Percentiles rank a stretch among this genome's conserved stretches.
phyloP scores from a whole-genome alignment of 1,140 invertebrate species.

The Aradophagus sp. region DNA sequence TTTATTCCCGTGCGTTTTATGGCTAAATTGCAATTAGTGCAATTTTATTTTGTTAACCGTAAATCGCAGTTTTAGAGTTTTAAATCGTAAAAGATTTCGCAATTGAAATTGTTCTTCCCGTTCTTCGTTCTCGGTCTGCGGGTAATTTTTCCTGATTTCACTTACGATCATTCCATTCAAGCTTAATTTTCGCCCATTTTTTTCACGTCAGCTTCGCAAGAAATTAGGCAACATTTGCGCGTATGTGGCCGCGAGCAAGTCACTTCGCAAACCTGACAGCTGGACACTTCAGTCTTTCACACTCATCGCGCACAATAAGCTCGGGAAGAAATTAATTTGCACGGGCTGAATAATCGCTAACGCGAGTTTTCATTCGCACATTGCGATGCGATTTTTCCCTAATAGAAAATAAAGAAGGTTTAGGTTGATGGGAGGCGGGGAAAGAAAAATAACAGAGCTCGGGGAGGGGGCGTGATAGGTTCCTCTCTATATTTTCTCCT shows the following conservation, averaged over 20 bases:
- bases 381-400: constrained; percentile 44
- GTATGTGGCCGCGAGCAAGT: constrained; percentile 43
- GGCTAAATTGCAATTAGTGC: too few species aligned
- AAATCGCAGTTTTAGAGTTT: too few species aligned
- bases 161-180: too few species aligned
- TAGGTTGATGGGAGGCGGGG: constrained; percentile 1
- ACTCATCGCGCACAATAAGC: constrained; percentile 49
- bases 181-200: too few species aligned
- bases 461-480: constrained; percentile 44
- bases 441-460: constrained; percentile 39
- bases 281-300: constrained; percentile 52
- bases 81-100: too few species aligned
- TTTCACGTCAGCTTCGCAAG: too few species aligned
- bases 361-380: constrained; percentile 44
- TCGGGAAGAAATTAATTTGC: constrained; percentile 48
- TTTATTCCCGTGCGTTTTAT: not conserved
- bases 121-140: too few species aligned
- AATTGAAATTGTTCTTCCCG: too few species aligned
- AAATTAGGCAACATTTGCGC: constrained; percentile 56
- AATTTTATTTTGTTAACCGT: too few species aligned
- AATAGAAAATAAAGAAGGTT: constrained; percentile 30
- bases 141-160: too few species aligned
- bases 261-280: constrained; percentile 44
- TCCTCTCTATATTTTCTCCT: constrained; percentile 43
- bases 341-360: constrained; percentile 41